Evolutionary conservation across 1,140 invertebrate species (phyloP), one percentile per base, ranked within the genome.

Genomic region (Frieseomelitta varia): DNA sequence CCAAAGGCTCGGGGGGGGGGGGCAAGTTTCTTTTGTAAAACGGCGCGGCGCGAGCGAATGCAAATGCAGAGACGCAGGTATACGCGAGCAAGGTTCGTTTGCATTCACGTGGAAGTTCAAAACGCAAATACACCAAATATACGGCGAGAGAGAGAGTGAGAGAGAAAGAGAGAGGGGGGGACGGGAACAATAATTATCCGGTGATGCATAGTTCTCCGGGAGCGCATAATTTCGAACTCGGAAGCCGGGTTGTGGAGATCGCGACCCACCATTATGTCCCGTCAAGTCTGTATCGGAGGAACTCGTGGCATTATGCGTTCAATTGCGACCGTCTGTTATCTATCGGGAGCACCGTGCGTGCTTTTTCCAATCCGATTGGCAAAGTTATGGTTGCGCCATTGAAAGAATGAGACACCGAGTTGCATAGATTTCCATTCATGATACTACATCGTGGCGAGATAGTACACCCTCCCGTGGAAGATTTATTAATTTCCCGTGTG

Each of bases 141-240:
- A 56, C 51, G 24, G 1, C 21, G 79, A 56, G 6, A 56, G 15
- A 19, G 15, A 56, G 39, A 47, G 39, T 6, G 39, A 47, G 39
- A 47, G 39, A 39, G 34, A 39, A 2, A 39, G 34, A 39, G 34
- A 3, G 34, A 47, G 39, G 39, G 8, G 8, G 39, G 39, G 39
- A 8, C 8, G 27, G 39, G 51, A 82, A 58, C 61, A 82, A 82
- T 82, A 82, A 77, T 82, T 82, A 82, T 68, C 53, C 81, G 21
- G 30, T 30, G 73, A 76, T 27, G 61, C 19, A 27, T 30, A 63
- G 68, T 74, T 21, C 53, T 58, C 17, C 34, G 14, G 51, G 21
- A 58, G 74, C n/a, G 17, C 34, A 30, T 77, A 77, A 77, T 82
- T 82, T 68, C 30, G 19, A 68, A 76, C 12, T 6, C 30, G 65